A percentile compares a stretch with the other conserved stretches of the same genome.
phyloP scores from a whole-genome alignment of 1,140 invertebrate species.

The Danaus plexippus region DNA sequence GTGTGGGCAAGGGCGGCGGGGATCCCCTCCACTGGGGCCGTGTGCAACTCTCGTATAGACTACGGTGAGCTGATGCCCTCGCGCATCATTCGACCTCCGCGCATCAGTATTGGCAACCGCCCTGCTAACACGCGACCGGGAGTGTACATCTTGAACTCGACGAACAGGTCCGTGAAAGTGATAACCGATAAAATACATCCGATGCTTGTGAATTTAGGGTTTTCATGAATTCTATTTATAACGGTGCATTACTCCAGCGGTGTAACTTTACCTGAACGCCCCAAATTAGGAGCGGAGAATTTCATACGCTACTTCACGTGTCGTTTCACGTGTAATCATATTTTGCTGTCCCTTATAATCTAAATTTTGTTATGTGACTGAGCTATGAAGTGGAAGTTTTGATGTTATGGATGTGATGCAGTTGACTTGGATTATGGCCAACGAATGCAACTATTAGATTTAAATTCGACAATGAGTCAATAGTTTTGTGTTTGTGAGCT shows the following conservation, averaged over 20 bases:
- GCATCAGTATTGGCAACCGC: slow-evolving; percentile 64
- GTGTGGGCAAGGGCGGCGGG: slow-evolving; percentile 37
- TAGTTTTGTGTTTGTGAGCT: slow-evolving; percentile 25
- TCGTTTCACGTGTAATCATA: slow-evolving; percentile 37
- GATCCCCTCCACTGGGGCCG: slow-evolving; percentile 66
- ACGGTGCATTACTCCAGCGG: slow-evolving; percentile 56
- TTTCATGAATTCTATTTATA: slow-evolving; percentile 60
- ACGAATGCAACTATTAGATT: slow-evolving; percentile 49
- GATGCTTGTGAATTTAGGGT: slow-evolving; percentile 47
- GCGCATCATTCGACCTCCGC: slow-evolving; percentile 70
- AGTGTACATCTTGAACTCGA: slow-evolving; percentile 5
- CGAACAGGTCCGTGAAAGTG: too few relatives aligned
- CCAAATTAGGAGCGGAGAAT: slow-evolving; percentile 67
- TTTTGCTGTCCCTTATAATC: slow-evolving; percentile 37
- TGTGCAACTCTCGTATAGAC: slow-evolving; percentile 71
- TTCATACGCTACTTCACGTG: slow-evolving; percentile 31
- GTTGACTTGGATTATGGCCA: slow-evolving; percentile 61
- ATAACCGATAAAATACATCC: slow-evolving; percentile 16
- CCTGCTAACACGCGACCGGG: slow-evolving; percentile 43
- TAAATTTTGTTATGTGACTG: slow-evolving; percentile 42
- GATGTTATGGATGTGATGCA: slow-evolving; percentile 52
- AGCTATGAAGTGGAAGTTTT: slow-evolving; percentile 56
- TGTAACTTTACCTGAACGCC: slow-evolving; percentile 69
- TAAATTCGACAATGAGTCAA: slow-evolving; percentile 45
- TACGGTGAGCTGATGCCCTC: slow-evolving; percentile 58